Percentiles rank a stretch among this genome's conserved stretches.
Evolutionary conservation across 2,113 vertebrate species (phyloP).

Genomic region (Alligator mississippiensis): DNA sequence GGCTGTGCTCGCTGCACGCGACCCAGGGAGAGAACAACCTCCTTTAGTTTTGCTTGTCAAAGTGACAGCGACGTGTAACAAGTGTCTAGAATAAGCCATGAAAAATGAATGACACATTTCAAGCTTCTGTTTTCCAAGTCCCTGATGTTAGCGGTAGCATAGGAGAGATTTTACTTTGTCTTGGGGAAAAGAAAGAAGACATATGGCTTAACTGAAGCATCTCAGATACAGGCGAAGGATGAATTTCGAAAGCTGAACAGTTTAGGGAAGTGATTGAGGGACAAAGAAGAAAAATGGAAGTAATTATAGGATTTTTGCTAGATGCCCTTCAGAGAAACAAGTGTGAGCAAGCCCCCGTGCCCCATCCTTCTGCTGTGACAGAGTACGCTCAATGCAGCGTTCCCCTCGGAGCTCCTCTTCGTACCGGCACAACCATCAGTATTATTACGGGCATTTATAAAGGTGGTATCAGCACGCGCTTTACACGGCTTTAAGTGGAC

Average conservation of each 20-base stretch:
- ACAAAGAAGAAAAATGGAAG: conserved; percentile 14
- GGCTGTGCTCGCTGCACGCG: background rate
- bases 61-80: background rate
- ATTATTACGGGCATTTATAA: conserved; percentile 38
- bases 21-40: accelerated
- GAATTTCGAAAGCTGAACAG: background rate
- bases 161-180: background rate
- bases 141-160: background rate
- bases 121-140: conserved; percentile 15
- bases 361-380: background rate
- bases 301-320: conserved; percentile 48
- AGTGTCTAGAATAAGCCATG: background rate
- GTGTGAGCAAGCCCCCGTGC: background rate
- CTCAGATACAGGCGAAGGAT: background rate
- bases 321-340: background rate
- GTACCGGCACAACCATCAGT: background rate
- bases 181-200: background rate
- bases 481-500: conserved; percentile 50
- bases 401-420: conserved; percentile 32
- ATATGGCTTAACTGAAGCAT: conserved; percentile 24
- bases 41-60: accelerated
- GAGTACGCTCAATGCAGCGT: background rate
- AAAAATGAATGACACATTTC: background rate
- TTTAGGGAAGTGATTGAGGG: conserved; percentile 15
- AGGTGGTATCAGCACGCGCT: conserved; percentile 35